A percentile compares a stretch with the other conserved stretches of the same genome.
phyloP scores from a whole-genome alignment of 2,113 vertebrate genomes.

The Oncorhynchus kisutch region DNA sequence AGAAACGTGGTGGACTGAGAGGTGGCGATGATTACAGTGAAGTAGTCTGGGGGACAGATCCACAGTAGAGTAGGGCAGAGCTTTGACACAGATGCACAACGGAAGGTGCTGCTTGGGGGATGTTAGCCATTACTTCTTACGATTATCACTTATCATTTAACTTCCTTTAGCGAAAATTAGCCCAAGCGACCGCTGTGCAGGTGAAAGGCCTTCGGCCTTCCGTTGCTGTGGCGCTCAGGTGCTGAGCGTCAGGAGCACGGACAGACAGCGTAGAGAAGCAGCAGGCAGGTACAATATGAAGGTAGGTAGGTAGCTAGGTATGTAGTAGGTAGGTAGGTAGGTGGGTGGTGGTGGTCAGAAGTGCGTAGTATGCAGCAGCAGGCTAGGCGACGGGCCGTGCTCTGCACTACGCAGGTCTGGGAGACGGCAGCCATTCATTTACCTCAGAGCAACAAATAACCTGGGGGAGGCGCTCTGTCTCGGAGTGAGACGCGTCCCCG shows the following conservation, averaged over 20 bases:
- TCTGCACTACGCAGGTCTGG: constrained; percentile 10
- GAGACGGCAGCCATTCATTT: constrained; percentile 80
- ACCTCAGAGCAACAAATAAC: constrained; percentile 99
- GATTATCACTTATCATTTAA: not conserved
- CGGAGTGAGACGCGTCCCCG: constrained; percentile 83
- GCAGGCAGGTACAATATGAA: not conserved
- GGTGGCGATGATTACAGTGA: not conserved
- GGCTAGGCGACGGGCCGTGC: not conserved
- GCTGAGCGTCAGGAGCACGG: constrained; percentile 27
- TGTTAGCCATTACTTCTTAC: not conserved
- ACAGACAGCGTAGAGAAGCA: not conserved
- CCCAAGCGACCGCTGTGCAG: not conserved
- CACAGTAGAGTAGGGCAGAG: not conserved
- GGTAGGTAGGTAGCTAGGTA: not conserved
- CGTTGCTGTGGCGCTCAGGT: not conserved
- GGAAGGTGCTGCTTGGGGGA: not conserved
- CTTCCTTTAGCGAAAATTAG: not conserved
- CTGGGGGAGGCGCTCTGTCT: constrained; percentile 85
- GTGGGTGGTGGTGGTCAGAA: not conserved
- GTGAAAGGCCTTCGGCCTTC: not conserved
- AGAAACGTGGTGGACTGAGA: not conserved
- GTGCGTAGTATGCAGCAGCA: not conserved
- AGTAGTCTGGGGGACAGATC: not conserved
- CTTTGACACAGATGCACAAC: not conserved
- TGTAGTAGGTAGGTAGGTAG: not conserved